These are phyloP conservation scores for Apodemia duryi DNA, from an alignment of 2,888 invertebrate genomes.

Conservation along the genomic window DNA sequence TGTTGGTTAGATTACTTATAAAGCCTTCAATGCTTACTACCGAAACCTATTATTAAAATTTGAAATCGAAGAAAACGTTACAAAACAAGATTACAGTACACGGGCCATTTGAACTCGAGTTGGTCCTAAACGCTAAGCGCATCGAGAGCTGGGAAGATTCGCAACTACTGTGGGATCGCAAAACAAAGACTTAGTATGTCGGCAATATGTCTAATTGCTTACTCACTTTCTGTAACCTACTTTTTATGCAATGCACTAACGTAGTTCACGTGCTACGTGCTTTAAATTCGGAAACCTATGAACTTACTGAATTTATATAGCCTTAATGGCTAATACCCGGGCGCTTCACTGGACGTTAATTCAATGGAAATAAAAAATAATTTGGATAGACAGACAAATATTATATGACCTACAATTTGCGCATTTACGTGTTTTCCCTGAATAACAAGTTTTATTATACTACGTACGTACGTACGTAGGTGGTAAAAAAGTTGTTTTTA, in stretches of 20 bases:
- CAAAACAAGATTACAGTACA: not conserved
- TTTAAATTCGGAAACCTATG: conserved; percentile 23
- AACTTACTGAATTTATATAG: not conserved
- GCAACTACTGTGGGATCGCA: conserved; percentile 50
- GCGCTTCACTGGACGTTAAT: too few species aligned
- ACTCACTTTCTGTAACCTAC: conserved; percentile 48
- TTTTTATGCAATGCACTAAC: conserved; percentile 35
- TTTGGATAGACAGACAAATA: too few species aligned
- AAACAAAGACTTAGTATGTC: conserved; percentile 48
- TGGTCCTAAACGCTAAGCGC: conserved; percentile 16
- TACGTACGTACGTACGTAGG: too few species aligned
- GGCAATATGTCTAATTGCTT: conserved; percentile 51
- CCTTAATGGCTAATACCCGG: too few species aligned
- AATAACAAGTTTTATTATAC: too few species aligned
- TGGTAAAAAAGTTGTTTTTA: too few species aligned
- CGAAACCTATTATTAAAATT: not conserved
- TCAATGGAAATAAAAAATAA: too few species aligned
- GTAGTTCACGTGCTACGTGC: conserved; percentile 20
- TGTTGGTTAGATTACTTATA: too few species aligned
- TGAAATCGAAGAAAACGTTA: conserved; percentile 3
- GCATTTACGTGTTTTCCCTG: too few species aligned
- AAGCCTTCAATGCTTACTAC: not conserved
- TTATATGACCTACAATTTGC: too few species aligned
- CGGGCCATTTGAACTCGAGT: not conserved
- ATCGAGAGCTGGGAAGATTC: conserved; percentile 44